Evolutionary conservation across 2,888 invertebrate species (phyloP).

Genomic region (Oligia latruncula): DNA sequence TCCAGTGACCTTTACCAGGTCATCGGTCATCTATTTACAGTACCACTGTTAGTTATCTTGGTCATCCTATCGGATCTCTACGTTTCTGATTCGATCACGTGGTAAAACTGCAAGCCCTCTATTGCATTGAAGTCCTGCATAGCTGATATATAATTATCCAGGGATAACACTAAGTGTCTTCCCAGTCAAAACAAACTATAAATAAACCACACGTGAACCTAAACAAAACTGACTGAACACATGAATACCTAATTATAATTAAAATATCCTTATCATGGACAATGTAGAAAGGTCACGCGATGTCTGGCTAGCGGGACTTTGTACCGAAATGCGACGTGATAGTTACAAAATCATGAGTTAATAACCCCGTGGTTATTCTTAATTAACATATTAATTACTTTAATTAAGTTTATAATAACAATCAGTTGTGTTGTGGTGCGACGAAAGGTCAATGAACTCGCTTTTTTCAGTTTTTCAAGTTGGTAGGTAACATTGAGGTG

Average conservation of each 20-base stretch:
- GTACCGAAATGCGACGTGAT: slow-evolving; percentile 27
- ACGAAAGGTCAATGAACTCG: not conserved
- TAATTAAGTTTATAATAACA: slow-evolving; percentile 2
- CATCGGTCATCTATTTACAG: too few relatives aligned
- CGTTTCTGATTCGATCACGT: too few relatives aligned
- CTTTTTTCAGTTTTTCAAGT: not conserved
- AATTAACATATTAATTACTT: slow-evolving; percentile 9
- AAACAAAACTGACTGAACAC: not conserved
- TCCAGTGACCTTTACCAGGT: too few relatives aligned
- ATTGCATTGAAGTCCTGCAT: not conserved
- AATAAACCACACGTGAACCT: not conserved
- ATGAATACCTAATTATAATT: not conserved
- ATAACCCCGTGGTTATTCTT: not conserved
- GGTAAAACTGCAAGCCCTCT: not conserved
- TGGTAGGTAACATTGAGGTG: not conserved
- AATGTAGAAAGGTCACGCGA: slow-evolving; percentile 21
- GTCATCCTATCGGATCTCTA: not conserved
- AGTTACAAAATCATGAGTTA: not conserved
- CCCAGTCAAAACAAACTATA: not conserved
- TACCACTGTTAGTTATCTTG: not conserved
- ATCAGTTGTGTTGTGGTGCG: not conserved
- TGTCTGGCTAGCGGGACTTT: slow-evolving; percentile 26
- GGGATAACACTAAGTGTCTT: not conserved
- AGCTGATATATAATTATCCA: not conserved
- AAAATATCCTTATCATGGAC: slow-evolving; percentile 27